Conservation (phyloP, 2,797 vertebrate genomes). For the Gadopsis marmoratus region DNA sequence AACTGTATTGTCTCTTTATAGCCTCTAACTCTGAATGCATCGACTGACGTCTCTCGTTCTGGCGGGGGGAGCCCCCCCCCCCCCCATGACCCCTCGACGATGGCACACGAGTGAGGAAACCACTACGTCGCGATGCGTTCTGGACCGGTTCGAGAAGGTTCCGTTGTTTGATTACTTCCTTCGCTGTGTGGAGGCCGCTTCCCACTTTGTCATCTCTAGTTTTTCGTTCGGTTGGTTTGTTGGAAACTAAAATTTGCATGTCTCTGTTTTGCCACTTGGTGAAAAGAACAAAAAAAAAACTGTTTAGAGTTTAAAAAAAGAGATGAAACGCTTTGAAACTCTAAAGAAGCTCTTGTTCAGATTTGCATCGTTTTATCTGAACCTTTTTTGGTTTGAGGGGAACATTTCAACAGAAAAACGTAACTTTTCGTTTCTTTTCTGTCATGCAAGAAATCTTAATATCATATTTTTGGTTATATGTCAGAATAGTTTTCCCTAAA, state of each 20-base stretch:
- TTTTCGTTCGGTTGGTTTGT: conserved; percentile 83
- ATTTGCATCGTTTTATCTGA: conserved; percentile 83
- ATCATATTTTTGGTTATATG: conserved; percentile 90
- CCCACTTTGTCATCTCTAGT: conserved; percentile 16
- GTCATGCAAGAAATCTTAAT: conserved; percentile 91
- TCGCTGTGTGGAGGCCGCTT: not conserved
- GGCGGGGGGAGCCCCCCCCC: conserved; percentile 8
- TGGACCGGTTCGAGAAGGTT: conserved; percentile 73
- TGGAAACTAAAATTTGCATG: conserved; percentile 90
- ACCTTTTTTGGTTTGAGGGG: conserved; percentile 70
- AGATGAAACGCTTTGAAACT: conserved; percentile 84
- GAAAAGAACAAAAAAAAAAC: conserved; percentile 45
- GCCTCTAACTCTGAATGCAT: conserved; percentile 51
- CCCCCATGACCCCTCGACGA: conserved; percentile 54
- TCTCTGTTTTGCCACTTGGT: conserved; percentile 83
- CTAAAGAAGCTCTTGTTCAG: conserved; percentile 42
- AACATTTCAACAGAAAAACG: conserved; percentile 75
- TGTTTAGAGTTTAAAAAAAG: conserved; percentile 51
- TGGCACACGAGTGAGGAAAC: conserved; percentile 89
- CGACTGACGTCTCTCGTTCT: conserved; percentile 66
- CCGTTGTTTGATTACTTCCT: conserved; percentile 77
- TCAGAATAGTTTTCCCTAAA: conserved; percentile 93
- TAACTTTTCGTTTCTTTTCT: conserved; percentile 73
- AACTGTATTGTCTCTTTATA: conserved; percentile 12
- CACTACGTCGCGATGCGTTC: conserved; percentile 79